Conservation (phyloP, 2,888 invertebrate genomes). For the Philopedon plagiatum region DNA sequence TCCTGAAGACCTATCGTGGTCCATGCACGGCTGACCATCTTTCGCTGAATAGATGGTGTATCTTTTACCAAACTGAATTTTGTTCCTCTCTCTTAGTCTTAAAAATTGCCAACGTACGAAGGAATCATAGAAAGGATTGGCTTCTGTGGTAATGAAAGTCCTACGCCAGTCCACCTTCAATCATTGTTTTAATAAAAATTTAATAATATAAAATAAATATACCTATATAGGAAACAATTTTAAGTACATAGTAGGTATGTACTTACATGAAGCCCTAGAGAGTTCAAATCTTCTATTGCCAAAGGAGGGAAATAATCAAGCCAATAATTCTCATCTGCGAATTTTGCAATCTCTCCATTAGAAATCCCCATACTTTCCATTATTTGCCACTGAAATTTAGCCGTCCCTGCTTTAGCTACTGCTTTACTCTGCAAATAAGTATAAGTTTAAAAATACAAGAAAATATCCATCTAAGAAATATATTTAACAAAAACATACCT, state of each 20-base stretch:
- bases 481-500: slow-evolving; percentile 68
- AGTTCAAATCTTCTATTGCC: slow-evolving; percentile 87
- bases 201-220: neutral
- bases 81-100: slow-evolving; percentile 86
- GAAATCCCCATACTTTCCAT: slow-evolving; percentile 93
- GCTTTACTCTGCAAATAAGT: slow-evolving; percentile 93
- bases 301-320: slow-evolving; percentile 96
- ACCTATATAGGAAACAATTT: neutral
- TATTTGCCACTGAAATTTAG: slow-evolving; percentile 99
- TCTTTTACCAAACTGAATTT: slow-evolving; percentile 96
- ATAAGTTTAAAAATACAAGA: neutral
- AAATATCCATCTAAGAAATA: neutral
- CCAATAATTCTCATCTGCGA: slow-evolving; percentile 94
- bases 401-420: slow-evolving; percentile 88
- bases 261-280: slow-evolving; percentile 91
- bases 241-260: neutral
- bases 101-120: slow-evolving; percentile 98
- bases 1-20: slow-evolving; percentile 95
- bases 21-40: slow-evolving; percentile 99
- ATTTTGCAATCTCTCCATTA: slow-evolving; percentile 93
- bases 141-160: slow-evolving; percentile 98
- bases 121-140: slow-evolving; percentile 97
- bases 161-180: slow-evolving; percentile 98
- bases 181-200: too few relatives aligned
- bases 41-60: slow-evolving; percentile 96